Percentiles rank a stretch among this genome's conserved stretches.
phyloP scores from a whole-genome alignment of 1,140 invertebrate genomes.

The Harlomillsia oculata region DNA sequence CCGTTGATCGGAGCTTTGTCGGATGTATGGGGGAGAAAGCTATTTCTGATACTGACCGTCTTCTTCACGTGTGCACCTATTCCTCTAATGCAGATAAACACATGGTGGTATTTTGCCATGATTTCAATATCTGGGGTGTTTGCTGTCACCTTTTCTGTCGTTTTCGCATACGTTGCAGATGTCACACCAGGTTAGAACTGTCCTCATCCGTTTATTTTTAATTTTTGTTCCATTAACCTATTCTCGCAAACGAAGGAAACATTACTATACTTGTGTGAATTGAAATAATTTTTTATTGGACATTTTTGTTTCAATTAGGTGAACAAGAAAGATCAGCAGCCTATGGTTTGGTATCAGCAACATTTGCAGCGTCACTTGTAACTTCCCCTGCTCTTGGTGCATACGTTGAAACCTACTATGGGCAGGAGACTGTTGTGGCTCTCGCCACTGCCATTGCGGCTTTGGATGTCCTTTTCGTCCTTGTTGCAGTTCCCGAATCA shows the following conservation, averaged over 20 bases:
- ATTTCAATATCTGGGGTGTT: slow-evolving; percentile 98
- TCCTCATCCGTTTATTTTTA: neutral
- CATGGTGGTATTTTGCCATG: slow-evolving; percentile 99
- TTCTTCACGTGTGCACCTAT: slow-evolving; percentile 99
- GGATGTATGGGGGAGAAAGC: slow-evolving; percentile 96
- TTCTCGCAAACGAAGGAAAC: neutral
- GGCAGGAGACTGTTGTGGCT: slow-evolving; percentile 89
- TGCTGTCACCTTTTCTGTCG: slow-evolving; percentile 96
- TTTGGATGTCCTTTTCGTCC: slow-evolving; percentile 95
- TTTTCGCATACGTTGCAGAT: slow-evolving; percentile 98
- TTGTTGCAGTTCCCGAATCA: slow-evolving; percentile 95
- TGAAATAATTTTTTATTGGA: neutral
- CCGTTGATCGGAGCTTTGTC: slow-evolving; percentile 93
- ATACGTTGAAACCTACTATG: slow-evolving; percentile 80
- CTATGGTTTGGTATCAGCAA: slow-evolving; percentile 95
- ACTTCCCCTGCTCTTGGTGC: slow-evolving; percentile 44
- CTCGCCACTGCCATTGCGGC: slow-evolving; percentile 59
- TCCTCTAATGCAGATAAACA: slow-evolving; percentile 96
- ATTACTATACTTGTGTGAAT: neutral
- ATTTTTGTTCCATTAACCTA: neutral
- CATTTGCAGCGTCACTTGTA: slow-evolving; percentile 82
- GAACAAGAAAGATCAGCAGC: slow-evolving; percentile 89
- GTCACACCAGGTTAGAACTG: slow-evolving; percentile 57
- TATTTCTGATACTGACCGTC: slow-evolving; percentile 95
- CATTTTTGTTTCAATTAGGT: slow-evolving; percentile 43